Percentiles rank a stretch among this genome's conserved stretches.
phyloP scores from a whole-genome alignment of 2,797 vertebrate genomes.

The Discoglossus pictus region DNA sequence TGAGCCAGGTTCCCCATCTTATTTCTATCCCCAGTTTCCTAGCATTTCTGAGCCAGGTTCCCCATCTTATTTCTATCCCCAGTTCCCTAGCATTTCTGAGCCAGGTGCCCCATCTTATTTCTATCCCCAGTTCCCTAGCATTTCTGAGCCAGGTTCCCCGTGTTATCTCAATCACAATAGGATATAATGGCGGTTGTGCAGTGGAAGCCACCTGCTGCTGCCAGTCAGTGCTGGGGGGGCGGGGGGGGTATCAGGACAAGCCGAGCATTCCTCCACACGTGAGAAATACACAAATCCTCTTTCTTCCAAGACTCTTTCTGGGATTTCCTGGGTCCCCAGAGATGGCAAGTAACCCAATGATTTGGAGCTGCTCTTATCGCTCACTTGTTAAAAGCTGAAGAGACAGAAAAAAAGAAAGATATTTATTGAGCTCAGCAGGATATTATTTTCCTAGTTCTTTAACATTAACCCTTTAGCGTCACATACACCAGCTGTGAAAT shows the following conservation, averaged over 20 bases:
- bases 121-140: not conserved
- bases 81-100: too few relatives aligned
- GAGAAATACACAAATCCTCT: slow-evolving; percentile 44
- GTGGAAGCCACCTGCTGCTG: slow-evolving; percentile 66
- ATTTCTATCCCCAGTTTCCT: too few relatives aligned
- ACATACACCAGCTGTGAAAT: not conserved
- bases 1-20: too few relatives aligned
- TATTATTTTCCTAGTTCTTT: not conserved
- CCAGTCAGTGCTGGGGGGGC: slow-evolving; percentile 59
- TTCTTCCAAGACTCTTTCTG: not conserved
- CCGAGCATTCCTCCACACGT: slow-evolving; percentile 42
- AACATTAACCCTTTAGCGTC: not conserved
- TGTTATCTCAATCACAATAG: slow-evolving; percentile 19
- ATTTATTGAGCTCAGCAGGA: slow-evolving; percentile 5
- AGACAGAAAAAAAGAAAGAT: not conserved
- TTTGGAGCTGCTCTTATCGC: slow-evolving; percentile 16
- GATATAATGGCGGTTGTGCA: slow-evolving; percentile 7
- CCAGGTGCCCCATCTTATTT: not conserved
- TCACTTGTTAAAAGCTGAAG: slow-evolving; percentile 5
- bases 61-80: too few relatives aligned
- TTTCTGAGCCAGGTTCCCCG: slow-evolving; percentile 9
- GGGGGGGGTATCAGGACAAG: slow-evolving; percentile 29
- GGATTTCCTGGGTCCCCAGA: slow-evolving; percentile 41
- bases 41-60: too few relatives aligned
- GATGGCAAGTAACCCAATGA: slow-evolving; percentile 13